A percentile compares a stretch with the other conserved stretches of the same genome.
Conservation (phyloP, 2,113 vertebrate species). For the Sebastes schlegelii region DNA sequence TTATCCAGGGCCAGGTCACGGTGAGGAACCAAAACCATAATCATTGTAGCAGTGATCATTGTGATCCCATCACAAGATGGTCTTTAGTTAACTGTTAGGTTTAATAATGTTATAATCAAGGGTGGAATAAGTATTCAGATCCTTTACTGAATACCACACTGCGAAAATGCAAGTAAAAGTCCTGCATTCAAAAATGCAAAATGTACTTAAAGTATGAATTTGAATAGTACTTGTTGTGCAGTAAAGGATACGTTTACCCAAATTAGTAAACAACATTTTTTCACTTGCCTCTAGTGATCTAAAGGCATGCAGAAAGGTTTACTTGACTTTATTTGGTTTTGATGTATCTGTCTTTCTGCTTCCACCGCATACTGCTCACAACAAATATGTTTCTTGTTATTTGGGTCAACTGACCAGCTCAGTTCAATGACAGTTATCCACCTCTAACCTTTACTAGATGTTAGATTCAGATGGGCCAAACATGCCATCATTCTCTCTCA, state of each 20-base stretch:
- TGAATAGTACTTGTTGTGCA: background rate
- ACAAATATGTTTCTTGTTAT: background rate
- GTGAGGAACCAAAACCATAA: too few species aligned
- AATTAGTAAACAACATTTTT: background rate
- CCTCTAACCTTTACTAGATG: constrained; percentile 38
- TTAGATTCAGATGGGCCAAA: constrained; percentile 44
- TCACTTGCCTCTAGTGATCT: background rate
- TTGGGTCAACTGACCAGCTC: constrained; percentile 3
- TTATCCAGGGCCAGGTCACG: too few species aligned
- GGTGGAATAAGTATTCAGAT: too few species aligned
- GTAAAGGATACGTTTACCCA: background rate
- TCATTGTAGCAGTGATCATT: too few species aligned
- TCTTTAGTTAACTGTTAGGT: too few species aligned
- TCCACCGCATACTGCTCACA: background rate
- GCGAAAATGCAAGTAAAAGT: background rate
- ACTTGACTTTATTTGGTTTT: background rate
- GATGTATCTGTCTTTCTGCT: background rate
- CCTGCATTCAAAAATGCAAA: background rate
- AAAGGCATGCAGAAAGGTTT: background rate
- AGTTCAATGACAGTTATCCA: constrained; percentile 6
- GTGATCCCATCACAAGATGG: too few species aligned
- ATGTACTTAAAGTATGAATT: background rate
- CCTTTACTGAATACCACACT: too few species aligned
- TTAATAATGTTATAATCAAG: too few species aligned
- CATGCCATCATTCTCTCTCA: constrained; percentile 54